phyloP scores from a whole-genome alignment of 2,113 vertebrate species.

The Anhinga rufa region DNA sequence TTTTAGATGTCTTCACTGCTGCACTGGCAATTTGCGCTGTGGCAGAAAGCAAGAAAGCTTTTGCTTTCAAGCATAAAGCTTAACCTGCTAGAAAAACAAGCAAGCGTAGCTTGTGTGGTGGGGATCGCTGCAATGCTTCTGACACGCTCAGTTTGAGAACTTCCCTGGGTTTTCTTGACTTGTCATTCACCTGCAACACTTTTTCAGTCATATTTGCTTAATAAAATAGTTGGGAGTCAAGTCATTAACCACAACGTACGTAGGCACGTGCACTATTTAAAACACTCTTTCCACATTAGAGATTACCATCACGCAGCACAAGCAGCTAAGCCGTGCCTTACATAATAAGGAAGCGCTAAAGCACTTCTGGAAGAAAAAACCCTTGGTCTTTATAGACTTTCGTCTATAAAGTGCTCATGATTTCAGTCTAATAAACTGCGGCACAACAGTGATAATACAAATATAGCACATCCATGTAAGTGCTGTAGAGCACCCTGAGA shows the following conservation, averaged over 20 bases:
- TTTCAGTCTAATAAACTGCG: neutral
- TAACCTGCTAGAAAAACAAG: neutral
- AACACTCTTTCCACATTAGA: neutral
- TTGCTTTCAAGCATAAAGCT: neutral
- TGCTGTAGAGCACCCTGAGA: neutral
- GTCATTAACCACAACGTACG: neutral
- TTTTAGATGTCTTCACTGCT: neutral
- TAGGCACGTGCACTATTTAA: neutral
- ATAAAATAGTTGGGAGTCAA: neutral
- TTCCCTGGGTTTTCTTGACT: neutral
- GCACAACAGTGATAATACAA: neutral
- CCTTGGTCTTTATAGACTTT: neutral
- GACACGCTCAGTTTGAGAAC: too few species aligned
- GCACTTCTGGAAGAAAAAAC: neutral
- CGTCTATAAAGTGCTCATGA: neutral
- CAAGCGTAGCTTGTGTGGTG: fast-evolving
- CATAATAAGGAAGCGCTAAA: neutral
- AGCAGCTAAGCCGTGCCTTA: neutral
- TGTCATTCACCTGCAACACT: neutral
- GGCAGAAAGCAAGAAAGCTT: neutral
- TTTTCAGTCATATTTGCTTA: neutral
- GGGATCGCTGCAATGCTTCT: neutral
- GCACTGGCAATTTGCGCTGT: neutral
- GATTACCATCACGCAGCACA: neutral
- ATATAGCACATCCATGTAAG: fast-evolving